Conservation (phyloP, 92 coral and sea anemone genomes). For the Bergia puertoricense region DNA sequence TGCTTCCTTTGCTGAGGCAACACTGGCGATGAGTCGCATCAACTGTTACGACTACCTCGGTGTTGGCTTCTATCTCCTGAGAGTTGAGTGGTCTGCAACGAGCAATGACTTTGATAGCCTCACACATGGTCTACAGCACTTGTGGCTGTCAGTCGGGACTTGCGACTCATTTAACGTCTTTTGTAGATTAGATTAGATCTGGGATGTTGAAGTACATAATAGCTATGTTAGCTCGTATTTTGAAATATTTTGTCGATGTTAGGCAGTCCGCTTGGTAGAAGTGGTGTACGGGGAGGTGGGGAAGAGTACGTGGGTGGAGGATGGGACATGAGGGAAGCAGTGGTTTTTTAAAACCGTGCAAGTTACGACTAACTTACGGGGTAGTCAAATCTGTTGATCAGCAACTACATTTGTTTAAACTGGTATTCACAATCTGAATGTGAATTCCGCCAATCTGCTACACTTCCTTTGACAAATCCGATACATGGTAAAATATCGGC, state of each 20-base stretch:
- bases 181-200: not conserved
- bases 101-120: constrained; percentile 76
- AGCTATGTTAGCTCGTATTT: not conserved
- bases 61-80: constrained; percentile 67
- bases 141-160: constrained; percentile 25
- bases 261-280: not conserved
- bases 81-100: constrained; percentile 85
- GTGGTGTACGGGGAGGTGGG: not conserved
- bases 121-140: constrained; percentile 45
- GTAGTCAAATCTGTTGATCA: too few species aligned
- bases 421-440: too few species aligned
- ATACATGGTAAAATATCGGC: too few species aligned
- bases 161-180: constrained; percentile 34
- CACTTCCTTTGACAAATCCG: too few species aligned
- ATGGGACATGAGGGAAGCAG: not conserved
- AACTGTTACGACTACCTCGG: constrained; percentile 65
- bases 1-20: constrained; percentile 51
- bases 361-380: too few species aligned
- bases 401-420: too few species aligned
- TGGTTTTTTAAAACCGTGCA: too few species aligned
- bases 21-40: constrained; percentile 72
- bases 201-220: not conserved
- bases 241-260: not conserved
- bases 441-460: too few species aligned
- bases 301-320: not conserved